Conservation (phyloP, 2,113 vertebrate species). For the Pachycephala philippinensis region DNA sequence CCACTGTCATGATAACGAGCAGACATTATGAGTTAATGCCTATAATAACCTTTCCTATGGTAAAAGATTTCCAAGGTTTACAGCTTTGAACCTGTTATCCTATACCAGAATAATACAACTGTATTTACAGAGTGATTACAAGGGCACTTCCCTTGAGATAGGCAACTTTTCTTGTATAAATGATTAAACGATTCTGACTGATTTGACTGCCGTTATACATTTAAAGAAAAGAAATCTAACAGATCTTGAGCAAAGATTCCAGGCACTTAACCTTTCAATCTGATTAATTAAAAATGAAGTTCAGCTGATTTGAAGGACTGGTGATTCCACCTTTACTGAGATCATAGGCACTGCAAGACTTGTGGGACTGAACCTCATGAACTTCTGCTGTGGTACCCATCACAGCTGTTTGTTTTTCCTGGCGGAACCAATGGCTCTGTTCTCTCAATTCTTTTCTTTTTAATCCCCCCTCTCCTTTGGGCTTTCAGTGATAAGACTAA, state of each 20-base stretch:
- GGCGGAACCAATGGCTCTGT: neutral
- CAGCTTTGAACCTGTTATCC: conserved; percentile 73
- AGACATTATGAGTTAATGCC: conserved; percentile 28
- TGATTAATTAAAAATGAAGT: neutral
- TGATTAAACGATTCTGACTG: conserved; percentile 53
- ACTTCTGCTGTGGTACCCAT: neutral
- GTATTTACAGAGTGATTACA: conserved; percentile 63
- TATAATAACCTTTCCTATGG: conserved; percentile 35
- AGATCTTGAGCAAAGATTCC: neutral
- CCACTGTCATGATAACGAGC: neutral
- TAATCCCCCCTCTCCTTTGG: accelerated
- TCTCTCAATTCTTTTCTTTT: neutral
- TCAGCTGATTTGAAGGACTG: neutral
- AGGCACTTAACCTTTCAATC: neutral
- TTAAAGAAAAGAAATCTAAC: neutral
- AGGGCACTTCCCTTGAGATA: conserved; percentile 28
- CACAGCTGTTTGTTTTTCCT: neutral
- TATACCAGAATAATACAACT: conserved; percentile 22
- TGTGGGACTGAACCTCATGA: neutral
- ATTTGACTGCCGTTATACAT: neutral
- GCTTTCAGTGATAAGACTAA: neutral
- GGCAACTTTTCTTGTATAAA: conserved; percentile 34
- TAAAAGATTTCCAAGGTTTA: conserved; percentile 77
- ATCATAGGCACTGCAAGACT: neutral
- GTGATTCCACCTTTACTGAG: neutral